These are phyloP conservation scores for Caenorhabditis angaria DNA, from an alignment of 2,888 invertebrate species.

Conservation along the genomic window DNA sequence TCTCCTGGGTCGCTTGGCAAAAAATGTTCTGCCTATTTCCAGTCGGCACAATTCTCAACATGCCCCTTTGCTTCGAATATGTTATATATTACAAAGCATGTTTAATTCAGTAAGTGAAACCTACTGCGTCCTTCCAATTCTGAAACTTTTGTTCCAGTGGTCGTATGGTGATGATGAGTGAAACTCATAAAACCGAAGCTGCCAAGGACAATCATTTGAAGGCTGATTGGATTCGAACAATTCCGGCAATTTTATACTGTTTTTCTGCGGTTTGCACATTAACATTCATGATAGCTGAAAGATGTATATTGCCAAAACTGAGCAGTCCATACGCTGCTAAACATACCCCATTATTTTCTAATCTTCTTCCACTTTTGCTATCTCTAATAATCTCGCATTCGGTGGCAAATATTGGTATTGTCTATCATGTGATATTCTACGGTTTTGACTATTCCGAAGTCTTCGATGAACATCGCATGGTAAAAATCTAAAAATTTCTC, in stretches of 20 bases:
- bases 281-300: slow-evolving; percentile 48
- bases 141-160: slow-evolving; percentile 23
- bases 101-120: not conserved
- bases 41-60: slow-evolving; percentile 55
- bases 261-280: slow-evolving; percentile 45
- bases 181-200: slow-evolving; percentile 24
- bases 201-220: slow-evolving; percentile 45
- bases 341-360: slow-evolving; percentile 55
- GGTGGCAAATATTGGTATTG: slow-evolving; percentile 23
- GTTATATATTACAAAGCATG: slow-evolving; percentile 52
- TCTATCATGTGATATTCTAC: not conserved
- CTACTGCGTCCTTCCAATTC: not conserved
- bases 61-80: slow-evolving; percentile 55
- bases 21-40: slow-evolving; percentile 58
- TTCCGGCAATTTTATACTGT: slow-evolving; percentile 54
- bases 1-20: slow-evolving; percentile 57
- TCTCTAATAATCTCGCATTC: slow-evolving; percentile 41
- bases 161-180: slow-evolving; percentile 33
- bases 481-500: not conserved
- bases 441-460: not conserved
- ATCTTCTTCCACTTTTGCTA: slow-evolving; percentile 50
- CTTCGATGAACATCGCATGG: not conserved
- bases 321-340: slow-evolving; percentile 54
- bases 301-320: slow-evolving; percentile 55
- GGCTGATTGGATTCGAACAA: slow-evolving; percentile 46